These are phyloP conservation scores for Drosophila mimetica DNA, from an alignment of 2,888 invertebrate species.

Conservation along the genomic window DNA sequence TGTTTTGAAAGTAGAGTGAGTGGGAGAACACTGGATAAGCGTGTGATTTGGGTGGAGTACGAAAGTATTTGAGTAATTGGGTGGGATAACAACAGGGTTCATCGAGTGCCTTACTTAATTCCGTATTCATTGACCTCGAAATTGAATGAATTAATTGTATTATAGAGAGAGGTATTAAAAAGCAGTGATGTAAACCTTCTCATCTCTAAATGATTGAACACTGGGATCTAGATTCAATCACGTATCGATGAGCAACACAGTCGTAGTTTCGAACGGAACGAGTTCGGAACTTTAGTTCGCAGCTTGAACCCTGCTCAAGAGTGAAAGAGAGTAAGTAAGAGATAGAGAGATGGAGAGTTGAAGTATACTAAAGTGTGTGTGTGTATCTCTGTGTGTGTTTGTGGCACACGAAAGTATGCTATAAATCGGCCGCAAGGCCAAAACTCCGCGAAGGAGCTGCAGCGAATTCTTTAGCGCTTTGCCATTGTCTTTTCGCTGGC, in stretches of 20 bases:
- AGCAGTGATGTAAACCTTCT: constrained; percentile 59
- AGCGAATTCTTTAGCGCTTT: constrained; percentile 1
- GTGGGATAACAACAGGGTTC: constrained; percentile 61
- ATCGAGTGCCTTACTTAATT: constrained; percentile 63
- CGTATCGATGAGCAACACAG: constrained; percentile 56
- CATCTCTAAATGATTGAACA: constrained; percentile 61
- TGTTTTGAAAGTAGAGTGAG: constrained; percentile 64
- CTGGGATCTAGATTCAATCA: constrained; percentile 52
- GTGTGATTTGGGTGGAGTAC: constrained; percentile 51
- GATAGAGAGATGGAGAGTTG: constrained; percentile 48
- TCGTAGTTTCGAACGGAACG: constrained; percentile 76
- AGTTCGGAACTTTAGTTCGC: constrained; percentile 76
- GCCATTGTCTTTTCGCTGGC: constrained; percentile 12
- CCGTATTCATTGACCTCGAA: constrained; percentile 70
- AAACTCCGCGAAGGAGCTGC: constrained; percentile 24
- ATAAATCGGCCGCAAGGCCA: constrained; percentile 32
- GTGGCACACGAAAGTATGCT: constrained; percentile 25
- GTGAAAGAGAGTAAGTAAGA: constrained; percentile 52
- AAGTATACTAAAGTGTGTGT: constrained; percentile 9
- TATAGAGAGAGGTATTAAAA: constrained; percentile 44
- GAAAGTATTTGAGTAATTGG: constrained; percentile 50
- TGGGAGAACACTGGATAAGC: constrained; percentile 83
- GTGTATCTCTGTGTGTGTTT: constrained; percentile 5
- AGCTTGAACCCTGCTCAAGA: constrained; percentile 70
- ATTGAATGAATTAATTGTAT: constrained; percentile 18